phyloP scores from a whole-genome alignment of 2,888 invertebrate species.

The Neocrepidodera transversa region DNA sequence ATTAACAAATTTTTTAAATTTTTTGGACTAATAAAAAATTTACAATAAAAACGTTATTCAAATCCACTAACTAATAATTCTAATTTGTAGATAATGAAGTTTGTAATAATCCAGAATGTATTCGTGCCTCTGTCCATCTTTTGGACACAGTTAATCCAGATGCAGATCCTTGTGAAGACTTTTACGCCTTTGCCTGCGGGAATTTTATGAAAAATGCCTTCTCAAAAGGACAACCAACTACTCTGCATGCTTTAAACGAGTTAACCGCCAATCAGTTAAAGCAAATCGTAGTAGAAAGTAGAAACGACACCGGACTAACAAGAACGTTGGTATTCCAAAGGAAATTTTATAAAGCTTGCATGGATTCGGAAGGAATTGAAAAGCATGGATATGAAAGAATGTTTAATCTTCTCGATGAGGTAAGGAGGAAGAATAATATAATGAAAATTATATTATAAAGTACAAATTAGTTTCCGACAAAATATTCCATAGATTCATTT shows the following conservation, averaged over 20 bases:
- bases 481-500: no score
- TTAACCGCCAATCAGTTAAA: constrained; percentile 41
- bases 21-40: no score
- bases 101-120: constrained; percentile 69
- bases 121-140: constrained; percentile 75
- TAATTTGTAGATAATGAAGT: constrained; percentile 29
- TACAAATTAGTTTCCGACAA: no score
- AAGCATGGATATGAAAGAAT: constrained; percentile 39
- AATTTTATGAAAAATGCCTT: constrained; percentile 61
- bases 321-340: constrained; percentile 40
- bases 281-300: constrained; percentile 40
- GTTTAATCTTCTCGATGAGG: constrained; percentile 41
- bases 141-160: constrained; percentile 70
- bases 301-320: constrained; percentile 28
- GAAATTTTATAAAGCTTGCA: constrained; percentile 43
- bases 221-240: constrained; percentile 24
- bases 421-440: no score
- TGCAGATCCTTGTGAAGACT: constrained; percentile 79
- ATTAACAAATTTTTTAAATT: no score
- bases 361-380: constrained; percentile 39
- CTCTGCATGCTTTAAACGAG: constrained; percentile 26
- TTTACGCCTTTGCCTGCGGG: constrained; percentile 79
- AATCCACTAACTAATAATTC: no score
- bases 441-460: no score
- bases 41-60: no score